Evolutionary conservation across 2,888 invertebrate species (phyloP).

Genomic region (Griposia aprilina): DNA sequence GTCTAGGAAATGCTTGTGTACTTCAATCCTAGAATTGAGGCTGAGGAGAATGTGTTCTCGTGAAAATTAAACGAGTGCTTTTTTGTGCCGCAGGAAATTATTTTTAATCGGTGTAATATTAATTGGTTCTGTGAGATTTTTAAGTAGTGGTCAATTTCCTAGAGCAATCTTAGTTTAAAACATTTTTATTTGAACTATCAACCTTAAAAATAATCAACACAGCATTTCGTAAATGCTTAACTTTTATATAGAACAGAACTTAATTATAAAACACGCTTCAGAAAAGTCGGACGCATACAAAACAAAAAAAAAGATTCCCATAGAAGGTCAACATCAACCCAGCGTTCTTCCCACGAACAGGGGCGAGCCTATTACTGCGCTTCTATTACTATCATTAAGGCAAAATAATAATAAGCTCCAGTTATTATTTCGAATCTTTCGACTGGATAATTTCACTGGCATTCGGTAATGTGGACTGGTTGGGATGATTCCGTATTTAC

Average conservation of each 20-base stretch:
- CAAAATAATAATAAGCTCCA: slow-evolving; percentile 83
- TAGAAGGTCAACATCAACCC: slow-evolving; percentile 66
- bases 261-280: slow-evolving; percentile 27
- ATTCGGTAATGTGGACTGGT: slow-evolving; percentile 69
- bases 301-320: slow-evolving; percentile 67
- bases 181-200: not conserved
- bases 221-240: not conserved
- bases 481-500: slow-evolving; percentile 60
- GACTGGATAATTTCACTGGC: slow-evolving; percentile 82
- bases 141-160: not conserved
- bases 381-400: slow-evolving; percentile 86
- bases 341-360: slow-evolving; percentile 82
- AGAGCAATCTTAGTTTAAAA: not conserved
- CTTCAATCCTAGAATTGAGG: slow-evolving; percentile 48
- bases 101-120: slow-evolving; percentile 6
- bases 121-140: slow-evolving; percentile 6
- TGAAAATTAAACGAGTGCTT: slow-evolving; percentile 11
- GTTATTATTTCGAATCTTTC: slow-evolving; percentile 83
- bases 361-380: slow-evolving; percentile 81
- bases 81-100: slow-evolving; percentile 14
- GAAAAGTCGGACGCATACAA: slow-evolving; percentile 33
- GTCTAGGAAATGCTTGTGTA: slow-evolving; percentile 54
- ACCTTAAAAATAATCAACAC: not conserved
- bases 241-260: not conserved
- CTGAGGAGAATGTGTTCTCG: slow-evolving; percentile 32